These are phyloP conservation scores for Caenorhabditis sp. DNA, from an alignment of 2,888 invertebrate species.

Conservation along the genomic window DNA sequence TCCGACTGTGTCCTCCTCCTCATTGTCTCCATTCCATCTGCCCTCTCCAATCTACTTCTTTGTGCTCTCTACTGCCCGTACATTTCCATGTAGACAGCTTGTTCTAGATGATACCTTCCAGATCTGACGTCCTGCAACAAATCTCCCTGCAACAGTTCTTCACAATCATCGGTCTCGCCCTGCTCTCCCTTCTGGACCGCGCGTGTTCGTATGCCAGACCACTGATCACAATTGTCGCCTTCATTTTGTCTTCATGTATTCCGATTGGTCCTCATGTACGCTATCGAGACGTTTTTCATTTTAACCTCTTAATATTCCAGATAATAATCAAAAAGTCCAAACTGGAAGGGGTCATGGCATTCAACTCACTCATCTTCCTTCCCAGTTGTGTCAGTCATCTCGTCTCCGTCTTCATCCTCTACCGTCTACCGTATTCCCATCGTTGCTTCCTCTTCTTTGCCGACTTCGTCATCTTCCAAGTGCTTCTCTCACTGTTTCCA, in stretches of 20 bases:
- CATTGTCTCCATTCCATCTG: slow-evolving; percentile 76
- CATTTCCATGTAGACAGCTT: slow-evolving; percentile 28
- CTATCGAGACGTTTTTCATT: neutral
- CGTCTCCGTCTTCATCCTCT: slow-evolving; percentile 78
- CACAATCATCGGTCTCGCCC: slow-evolving; percentile 71
- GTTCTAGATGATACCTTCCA: slow-evolving; percentile 29
- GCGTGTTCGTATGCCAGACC: slow-evolving; percentile 85
- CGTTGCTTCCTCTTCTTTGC: slow-evolving; percentile 74
- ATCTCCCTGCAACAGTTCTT: slow-evolving; percentile 77
- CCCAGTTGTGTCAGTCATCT: slow-evolving; percentile 81
- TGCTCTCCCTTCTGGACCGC: slow-evolving; percentile 74
- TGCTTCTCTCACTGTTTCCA: slow-evolving; percentile 79
- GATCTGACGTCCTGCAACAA: slow-evolving; percentile 76
- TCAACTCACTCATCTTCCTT: slow-evolving; percentile 80
- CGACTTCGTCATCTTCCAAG: slow-evolving; percentile 78
- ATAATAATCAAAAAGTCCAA: slow-evolving; percentile 69
- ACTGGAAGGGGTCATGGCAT: slow-evolving; percentile 66
- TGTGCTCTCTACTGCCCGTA: slow-evolving; percentile 78
- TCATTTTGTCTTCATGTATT: slow-evolving; percentile 87
- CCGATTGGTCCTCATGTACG: slow-evolving; percentile 82
- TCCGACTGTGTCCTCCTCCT: slow-evolving; percentile 78
- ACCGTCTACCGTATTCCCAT: slow-evolving; percentile 80
- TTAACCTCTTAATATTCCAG: slow-evolving; percentile 46
- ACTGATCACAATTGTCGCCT: slow-evolving; percentile 89
- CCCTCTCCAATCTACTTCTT: slow-evolving; percentile 76